phyloP scores from a whole-genome alignment of 2,113 vertebrate genomes.

The Odocoileus hemionus region DNA sequence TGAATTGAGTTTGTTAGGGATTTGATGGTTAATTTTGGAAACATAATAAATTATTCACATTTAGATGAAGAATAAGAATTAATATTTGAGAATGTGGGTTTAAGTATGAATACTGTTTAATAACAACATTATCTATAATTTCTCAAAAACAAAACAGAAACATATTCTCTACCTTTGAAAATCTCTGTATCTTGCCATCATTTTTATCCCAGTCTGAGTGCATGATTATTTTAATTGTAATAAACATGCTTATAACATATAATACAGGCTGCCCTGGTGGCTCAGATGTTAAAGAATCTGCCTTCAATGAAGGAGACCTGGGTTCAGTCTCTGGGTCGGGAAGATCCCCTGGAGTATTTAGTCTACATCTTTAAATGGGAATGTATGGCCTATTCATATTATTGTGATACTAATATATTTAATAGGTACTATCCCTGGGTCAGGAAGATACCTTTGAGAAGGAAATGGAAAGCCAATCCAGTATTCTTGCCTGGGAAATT shows the following conservation, averaged over 20 bases:
- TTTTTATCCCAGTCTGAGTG: background rate
- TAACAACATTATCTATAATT: constrained; percentile 25
- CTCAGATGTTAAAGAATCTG: background rate
- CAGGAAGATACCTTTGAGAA: background rate
- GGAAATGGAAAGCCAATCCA: background rate
- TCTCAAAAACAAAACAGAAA: background rate
- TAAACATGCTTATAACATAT: background rate
- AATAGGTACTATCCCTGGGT: background rate
- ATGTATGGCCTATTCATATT: background rate
- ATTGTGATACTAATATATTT: background rate
- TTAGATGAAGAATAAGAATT: constrained; percentile 38
- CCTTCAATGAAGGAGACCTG: background rate
- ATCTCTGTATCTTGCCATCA: background rate
- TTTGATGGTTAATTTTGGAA: constrained; percentile 42
- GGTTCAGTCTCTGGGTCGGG: background rate
- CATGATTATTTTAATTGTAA: background rate
- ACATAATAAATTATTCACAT: constrained; percentile 23
- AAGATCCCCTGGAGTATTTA: background rate
- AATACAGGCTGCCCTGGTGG: background rate
- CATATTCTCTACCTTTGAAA: background rate
- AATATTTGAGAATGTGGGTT: background rate
- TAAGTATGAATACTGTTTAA: background rate
- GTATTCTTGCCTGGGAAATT: background rate
- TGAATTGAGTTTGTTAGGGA: constrained; percentile 18
- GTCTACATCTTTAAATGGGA: background rate